A percentile compares a stretch with the other conserved stretches of the same genome.
Conservation (phyloP, 2,888 invertebrate species). For the Andricus curvator region DNA sequence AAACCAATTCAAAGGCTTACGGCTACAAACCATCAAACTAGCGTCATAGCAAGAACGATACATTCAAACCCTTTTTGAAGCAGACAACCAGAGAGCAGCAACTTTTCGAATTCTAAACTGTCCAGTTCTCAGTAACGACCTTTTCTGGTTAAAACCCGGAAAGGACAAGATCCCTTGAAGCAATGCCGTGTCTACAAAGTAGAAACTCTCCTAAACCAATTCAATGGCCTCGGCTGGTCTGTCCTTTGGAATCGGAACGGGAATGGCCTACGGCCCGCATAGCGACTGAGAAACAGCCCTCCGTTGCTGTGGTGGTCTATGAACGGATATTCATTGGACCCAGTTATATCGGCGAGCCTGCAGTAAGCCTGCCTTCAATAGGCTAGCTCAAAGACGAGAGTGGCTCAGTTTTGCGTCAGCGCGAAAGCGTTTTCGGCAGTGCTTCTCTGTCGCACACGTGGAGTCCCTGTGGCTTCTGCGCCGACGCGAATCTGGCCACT, state of each 20-base stretch:
- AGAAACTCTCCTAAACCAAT: slow-evolving; percentile 84
- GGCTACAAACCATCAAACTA: slow-evolving; percentile 80
- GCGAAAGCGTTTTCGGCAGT: too few species aligned
- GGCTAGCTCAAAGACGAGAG: too few species aligned
- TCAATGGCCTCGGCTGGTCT: slow-evolving; percentile 83
- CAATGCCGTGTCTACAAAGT: slow-evolving; percentile 87
- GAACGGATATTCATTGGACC: too few species aligned
- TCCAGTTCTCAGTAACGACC: slow-evolving; percentile 93
- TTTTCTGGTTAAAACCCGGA: slow-evolving; percentile 68
- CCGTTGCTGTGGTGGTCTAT: too few species aligned
- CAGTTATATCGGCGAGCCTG: too few species aligned
- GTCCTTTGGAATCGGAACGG: slow-evolving; percentile 67
- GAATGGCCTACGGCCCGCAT: too few species aligned
- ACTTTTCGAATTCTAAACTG: slow-evolving; percentile 88
- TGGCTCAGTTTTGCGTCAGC: too few species aligned
- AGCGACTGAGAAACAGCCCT: too few species aligned
- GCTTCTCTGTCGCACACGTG: too few species aligned
- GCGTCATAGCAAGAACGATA: slow-evolving; percentile 81
- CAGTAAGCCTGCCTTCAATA: too few species aligned
- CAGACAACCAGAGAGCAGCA: slow-evolving; percentile 92
- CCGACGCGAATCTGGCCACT: too few species aligned
- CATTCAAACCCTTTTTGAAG: slow-evolving; percentile 91
- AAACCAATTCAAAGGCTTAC: background rate
- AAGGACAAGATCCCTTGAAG: slow-evolving; percentile 76
- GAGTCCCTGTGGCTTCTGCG: too few species aligned